Percentiles rank a stretch among this genome's conserved stretches.
Evolutionary conservation across 2,888 invertebrate genomes (phyloP).

Genomic region (Morpho helenor): DNA sequence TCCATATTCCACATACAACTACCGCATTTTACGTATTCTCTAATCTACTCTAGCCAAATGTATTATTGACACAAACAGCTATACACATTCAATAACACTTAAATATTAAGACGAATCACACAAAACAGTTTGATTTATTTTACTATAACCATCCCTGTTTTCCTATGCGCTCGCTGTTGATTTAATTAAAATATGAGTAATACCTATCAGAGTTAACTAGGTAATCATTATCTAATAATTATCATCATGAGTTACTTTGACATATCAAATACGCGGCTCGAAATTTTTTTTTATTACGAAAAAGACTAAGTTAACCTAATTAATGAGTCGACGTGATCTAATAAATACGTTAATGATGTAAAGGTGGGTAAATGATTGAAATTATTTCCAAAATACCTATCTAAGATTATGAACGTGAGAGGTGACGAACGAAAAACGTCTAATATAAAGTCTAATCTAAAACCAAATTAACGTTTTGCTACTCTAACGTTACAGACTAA

Average conservation of each 20-base stretch:
- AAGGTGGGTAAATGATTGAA: conserved; percentile 36
- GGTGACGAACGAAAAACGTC: conserved; percentile 30
- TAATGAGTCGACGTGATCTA: conserved; percentile 66
- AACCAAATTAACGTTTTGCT: conserved; percentile 49
- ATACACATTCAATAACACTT: conserved; percentile 76
- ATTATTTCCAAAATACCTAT: conserved; percentile 41
- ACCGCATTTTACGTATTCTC: conserved; percentile 45
- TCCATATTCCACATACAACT: conserved; percentile 41
- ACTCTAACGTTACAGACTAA: conserved; percentile 58
- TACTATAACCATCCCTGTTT: conserved; percentile 76
- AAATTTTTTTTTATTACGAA: conserved; percentile 66
- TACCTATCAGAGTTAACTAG: conserved; percentile 64
- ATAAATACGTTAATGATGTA: conserved; percentile 36
- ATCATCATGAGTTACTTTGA: conserved; percentile 77
- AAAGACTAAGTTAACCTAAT: conserved; percentile 69
- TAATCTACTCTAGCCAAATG: conserved; percentile 63
- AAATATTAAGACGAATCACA: conserved; percentile 70
- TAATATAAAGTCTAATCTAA: conserved; percentile 55
- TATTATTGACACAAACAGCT: conserved; percentile 58
- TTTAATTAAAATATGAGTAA: conserved; percentile 62
- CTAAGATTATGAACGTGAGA: conserved; percentile 40
- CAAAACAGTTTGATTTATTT: conserved; percentile 67
- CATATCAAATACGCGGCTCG: conserved; percentile 79
- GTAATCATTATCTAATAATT: conserved; percentile 71
- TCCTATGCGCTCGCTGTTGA: conserved; percentile 74